Evolutionary conservation across 2,888 invertebrate genomes (phyloP), one percentile per base, ranked within the genome.

Genomic region (Cinara cedri): DNA sequence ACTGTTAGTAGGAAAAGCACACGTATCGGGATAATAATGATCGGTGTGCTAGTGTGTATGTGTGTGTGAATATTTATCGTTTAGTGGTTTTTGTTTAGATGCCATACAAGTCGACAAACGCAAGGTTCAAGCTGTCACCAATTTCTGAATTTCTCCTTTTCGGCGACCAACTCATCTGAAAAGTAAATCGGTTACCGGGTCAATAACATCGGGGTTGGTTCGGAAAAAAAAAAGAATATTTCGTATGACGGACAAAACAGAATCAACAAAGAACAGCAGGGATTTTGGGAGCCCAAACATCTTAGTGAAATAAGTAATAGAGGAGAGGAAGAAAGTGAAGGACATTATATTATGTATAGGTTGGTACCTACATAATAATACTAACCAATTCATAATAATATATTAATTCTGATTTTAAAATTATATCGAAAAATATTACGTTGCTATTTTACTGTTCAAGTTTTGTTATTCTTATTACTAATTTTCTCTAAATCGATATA

Each of bases 111-210:
- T 90, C 90, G 89, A 97, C 96, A 90, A 98, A 98, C 86, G 98
- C 98, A 87, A 95, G 94, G 89, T 99, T 98, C 91, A 99, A 91
- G 88, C 98, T 98, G 91, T 98, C 98, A 90, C 97, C 97, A 90
- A 99, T 98, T 93, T 92, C 98, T 98, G 96, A 97, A 98, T 88
- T 97, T 96, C 90, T 98, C 98, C 91, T 98, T 99, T 88, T 95
- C 95, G 87, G 93, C 92, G 86, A 96, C 94, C 87, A 96, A 92
- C 87, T 96, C 95, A 91, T 96, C 96, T 96, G 91, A 84, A 89
- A 88, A 78, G 78, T 51, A 78, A 78, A 78, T 78, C 54, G 60
- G 51, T 78, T 78, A 78, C 34, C 34, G 57, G 49, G 68, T 78
- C 78, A 78, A 24, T 76, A 60, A 60, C 44, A 78, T 81, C 42